Evolutionary conservation across 2,888 invertebrate species (phyloP).

Genomic region (Sesia apiformis): DNA sequence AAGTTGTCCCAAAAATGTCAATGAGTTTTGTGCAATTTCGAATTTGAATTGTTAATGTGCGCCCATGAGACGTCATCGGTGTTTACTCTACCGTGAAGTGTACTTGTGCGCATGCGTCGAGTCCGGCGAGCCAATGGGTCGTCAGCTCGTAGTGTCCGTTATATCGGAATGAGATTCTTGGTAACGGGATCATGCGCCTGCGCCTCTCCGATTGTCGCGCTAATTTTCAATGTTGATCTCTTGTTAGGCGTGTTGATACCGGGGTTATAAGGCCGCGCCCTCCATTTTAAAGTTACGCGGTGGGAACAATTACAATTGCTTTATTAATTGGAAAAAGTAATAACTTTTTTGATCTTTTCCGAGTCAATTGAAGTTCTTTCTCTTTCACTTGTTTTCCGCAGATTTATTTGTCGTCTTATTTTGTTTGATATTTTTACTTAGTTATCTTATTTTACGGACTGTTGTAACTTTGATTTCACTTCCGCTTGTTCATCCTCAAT

Average conservation of each 20-base stretch:
- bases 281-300: neutral
- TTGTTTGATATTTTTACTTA: neutral
- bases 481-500: too few species aligned
- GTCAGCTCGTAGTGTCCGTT: constrained; percentile 19
- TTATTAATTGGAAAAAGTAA: too few species aligned
- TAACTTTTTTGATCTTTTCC: too few species aligned
- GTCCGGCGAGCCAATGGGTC: constrained; percentile 20
- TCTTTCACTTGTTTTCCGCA: too few species aligned
- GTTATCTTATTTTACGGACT: neutral
- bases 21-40: constrained; percentile 2
- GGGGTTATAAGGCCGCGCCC: constrained; percentile 2
- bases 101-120: constrained; percentile 5
- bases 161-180: constrained; percentile 38
- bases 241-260: constrained; percentile 1
- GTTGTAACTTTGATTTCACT: too few species aligned
- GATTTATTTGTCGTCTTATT: too few species aligned
- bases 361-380: too few species aligned
- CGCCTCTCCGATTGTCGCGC: constrained; percentile 9
- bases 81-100: constrained; percentile 13
- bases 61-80: constrained; percentile 8
- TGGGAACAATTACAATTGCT: too few species aligned
- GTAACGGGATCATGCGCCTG: constrained; percentile 37
- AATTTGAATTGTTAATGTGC: constrained; percentile 11
- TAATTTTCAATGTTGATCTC: constrained; percentile 8
- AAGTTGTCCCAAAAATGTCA: neutral